Base-by-base conservation (phyloP, 2,113 vertebrate genomes). In the Gila orcuttii region DNA sequence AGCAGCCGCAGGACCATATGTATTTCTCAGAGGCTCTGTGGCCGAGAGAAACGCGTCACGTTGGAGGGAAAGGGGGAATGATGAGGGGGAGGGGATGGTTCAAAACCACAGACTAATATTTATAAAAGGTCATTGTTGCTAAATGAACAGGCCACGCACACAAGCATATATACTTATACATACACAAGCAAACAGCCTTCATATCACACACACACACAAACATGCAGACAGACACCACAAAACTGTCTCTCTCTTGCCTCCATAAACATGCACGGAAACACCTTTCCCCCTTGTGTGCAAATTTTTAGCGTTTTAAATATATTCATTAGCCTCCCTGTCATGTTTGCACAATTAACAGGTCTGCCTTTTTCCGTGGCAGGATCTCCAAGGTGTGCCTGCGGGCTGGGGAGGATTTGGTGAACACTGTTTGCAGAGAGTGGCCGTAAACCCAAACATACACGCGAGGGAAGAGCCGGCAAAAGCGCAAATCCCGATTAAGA, bases 81-180 rank as follows among this genome's bases (percentile, higher is more conserved):
- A 91, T 83, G 83, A 90, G 91, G 83, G 85, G 52, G 89, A 87
- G 88, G 77, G 91, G 19, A 52, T 91, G 79, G 47, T 79, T 71
- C 68, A 71, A 85, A 84, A 87, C 71, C 79, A 11, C 64, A 94
- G 88, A 86, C 91, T 93, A 94, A 94, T 94, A 94, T 95, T 96
- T 94, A 94, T 86, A 90, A 91, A 94, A 94, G 91, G 90, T 86
- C 78, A 93, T 88, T 89, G 92, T 91, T 87, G 92, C 89, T 80
- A 94, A 95, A 94, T 88, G 93, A 93, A 93, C 90, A 90, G 92
- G 90, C 87, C 90, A 64, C 23, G 31, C 80, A 84, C 28, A 73
- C 52, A 23, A 31, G 33, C 59, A 83, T 75, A 84, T 79, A 82
- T 45, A 83, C 80, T 79, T 87, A 83, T 45, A 83, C 80, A 83